These are phyloP conservation scores for Pristis pectinata DNA, from an alignment of 2,797 vertebrate genomes.

Conservation along the genomic window DNA sequence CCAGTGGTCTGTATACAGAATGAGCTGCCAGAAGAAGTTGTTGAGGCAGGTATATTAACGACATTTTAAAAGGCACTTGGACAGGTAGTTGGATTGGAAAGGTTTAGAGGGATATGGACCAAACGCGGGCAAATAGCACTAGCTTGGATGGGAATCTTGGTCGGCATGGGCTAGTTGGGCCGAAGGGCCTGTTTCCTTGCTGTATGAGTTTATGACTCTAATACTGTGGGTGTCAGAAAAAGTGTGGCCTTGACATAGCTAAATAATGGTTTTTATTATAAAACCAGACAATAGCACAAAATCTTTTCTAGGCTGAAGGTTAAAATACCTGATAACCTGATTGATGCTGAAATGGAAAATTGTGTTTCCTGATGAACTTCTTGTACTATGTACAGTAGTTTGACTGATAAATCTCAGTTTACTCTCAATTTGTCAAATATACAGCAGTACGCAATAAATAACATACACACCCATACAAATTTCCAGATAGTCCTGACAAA, in stretches of 20 bases:
- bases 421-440: neutral
- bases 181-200: too few species aligned
- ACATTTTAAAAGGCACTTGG: too few species aligned
- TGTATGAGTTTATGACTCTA: too few species aligned
- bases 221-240: neutral
- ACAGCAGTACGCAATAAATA: neutral
- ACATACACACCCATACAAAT: neutral
- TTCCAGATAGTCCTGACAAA: neutral
- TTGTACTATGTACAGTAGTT: neutral
- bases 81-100: too few species aligned
- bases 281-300: neutral
- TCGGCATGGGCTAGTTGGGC: too few species aligned
- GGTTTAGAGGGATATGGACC: too few species aligned
- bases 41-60: too few species aligned
- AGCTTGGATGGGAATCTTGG: too few species aligned
- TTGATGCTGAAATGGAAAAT: constrained; percentile 1
- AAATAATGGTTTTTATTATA: neutral
- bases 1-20: too few species aligned
- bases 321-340: constrained; percentile 1
- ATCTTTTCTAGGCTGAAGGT: neutral
- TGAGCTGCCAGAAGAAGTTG: too few species aligned
- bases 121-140: too few species aligned
- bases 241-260: neutral
- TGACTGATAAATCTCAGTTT: neutral
- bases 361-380: neutral